phyloP scores from a whole-genome alignment of 2,113 vertebrate species.

The Saimiri boliviensis region DNA sequence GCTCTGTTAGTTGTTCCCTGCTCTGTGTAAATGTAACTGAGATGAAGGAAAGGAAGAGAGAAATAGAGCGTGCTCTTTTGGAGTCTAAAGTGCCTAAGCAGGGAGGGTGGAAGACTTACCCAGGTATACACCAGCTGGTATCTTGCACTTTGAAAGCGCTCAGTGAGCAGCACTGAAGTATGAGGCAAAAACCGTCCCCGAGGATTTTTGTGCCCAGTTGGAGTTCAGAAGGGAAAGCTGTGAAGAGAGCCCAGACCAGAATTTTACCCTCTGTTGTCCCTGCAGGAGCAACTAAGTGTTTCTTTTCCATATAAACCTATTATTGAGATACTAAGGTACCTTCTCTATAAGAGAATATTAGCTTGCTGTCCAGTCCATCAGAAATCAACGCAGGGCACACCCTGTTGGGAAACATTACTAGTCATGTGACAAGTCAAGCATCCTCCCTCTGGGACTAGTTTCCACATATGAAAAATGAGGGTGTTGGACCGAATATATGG shows the following conservation, averaged over 20 bases:
- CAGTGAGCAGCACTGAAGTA: not conserved
- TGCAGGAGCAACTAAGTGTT: not conserved
- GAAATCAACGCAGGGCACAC: not conserved
- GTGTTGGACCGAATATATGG: not conserved
- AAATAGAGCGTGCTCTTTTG: not conserved
- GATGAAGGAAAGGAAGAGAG: not conserved
- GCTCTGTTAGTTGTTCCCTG: conserved; percentile 4
- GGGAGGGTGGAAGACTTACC: not conserved
- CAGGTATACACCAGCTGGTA: not conserved
- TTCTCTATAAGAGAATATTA: not conserved
- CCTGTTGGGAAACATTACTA: not conserved
- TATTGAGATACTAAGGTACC: not conserved
- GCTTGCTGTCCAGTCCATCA: not conserved
- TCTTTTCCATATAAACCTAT: not conserved
- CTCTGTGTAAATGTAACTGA: not conserved
- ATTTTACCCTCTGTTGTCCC: not conserved
- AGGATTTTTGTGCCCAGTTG: not conserved
- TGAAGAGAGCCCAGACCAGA: not conserved
- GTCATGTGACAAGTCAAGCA: not conserved
- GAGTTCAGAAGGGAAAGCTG: not conserved
- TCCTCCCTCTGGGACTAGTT: not conserved
- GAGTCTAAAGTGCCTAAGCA: not conserved
- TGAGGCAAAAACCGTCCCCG: not conserved
- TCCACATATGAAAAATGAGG: not conserved
- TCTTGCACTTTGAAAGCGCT: not conserved